Conservation (phyloP, 1,140 invertebrate species). For the Conus betulinus region DNA sequence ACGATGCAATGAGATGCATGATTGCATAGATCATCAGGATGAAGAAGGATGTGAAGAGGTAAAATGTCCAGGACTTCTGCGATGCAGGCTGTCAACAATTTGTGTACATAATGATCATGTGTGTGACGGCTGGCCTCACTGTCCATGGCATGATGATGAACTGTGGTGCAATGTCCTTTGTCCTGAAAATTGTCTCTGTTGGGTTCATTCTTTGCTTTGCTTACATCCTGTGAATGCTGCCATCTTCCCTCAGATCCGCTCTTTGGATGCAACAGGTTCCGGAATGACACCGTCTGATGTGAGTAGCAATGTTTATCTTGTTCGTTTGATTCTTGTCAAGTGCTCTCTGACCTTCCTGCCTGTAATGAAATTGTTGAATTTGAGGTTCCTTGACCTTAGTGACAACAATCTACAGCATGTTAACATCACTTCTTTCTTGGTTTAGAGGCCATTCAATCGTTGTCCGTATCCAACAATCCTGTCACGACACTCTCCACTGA, state of each 20-base stretch:
- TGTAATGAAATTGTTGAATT: not conserved
- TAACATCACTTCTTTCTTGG: not conserved
- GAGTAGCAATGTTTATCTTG: not conserved
- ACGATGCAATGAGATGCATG: constrained; percentile 25
- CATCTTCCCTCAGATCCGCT: not conserved
- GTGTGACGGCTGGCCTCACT: constrained; percentile 23
- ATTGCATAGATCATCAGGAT: constrained; percentile 8
- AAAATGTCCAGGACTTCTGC: constrained; percentile 37
- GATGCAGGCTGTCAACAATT: constrained; percentile 20
- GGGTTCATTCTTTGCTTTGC: constrained; percentile 4
- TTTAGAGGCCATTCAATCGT: constrained; percentile 12
- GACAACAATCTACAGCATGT: constrained; percentile 29
- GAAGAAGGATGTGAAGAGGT: constrained; percentile 14
- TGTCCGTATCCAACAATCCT: constrained; percentile 27
- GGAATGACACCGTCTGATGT: not conserved
- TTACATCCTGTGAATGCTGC: not conserved
- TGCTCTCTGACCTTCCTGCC: constrained; percentile 5
- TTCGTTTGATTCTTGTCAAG: constrained; percentile 4
- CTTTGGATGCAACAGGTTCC: not conserved
- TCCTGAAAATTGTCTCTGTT: constrained; percentile 50
- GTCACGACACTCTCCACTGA: not conserved
- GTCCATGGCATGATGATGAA: constrained; percentile 39
- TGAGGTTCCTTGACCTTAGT: constrained; percentile 23
- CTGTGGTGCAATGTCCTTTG: constrained; percentile 26
- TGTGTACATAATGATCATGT: constrained; percentile 30